phyloP scores from a whole-genome alignment of 2,113 vertebrate genomes.

The Tupaia chinensis region DNA sequence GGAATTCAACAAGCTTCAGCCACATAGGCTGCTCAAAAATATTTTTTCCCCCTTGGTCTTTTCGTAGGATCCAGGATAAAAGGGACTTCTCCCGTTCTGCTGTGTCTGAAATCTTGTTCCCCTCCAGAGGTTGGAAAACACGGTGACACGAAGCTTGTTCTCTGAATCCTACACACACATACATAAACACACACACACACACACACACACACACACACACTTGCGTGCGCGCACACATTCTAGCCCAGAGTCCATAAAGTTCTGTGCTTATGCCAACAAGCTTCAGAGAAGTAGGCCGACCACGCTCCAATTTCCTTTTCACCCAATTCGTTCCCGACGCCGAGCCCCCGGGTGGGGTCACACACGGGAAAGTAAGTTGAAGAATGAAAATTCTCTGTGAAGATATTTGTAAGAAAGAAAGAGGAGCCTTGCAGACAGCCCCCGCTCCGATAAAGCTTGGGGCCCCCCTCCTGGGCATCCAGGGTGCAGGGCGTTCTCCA shows the following conservation, averaged over 20 bases:
- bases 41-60: not conserved
- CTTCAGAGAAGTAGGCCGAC: not conserved
- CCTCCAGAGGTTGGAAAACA: not conserved
- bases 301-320: not conserved
- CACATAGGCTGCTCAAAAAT: not conserved
- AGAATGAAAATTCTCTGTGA: not conserved
- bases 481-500: not conserved
- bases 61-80: slow-evolving; percentile 32
- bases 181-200: not conserved
- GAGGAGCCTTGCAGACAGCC: not conserved
- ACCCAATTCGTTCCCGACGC: not conserved
- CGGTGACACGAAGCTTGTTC: not conserved
- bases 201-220: not conserved
- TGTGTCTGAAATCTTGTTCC: slow-evolving; percentile 20
- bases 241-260: not conserved
- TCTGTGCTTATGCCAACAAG: not conserved
- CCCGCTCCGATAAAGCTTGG: not conserved
- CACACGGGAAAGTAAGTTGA: not conserved
- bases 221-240: not conserved
- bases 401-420: not conserved
- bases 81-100: not conserved
- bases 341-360: not conserved
- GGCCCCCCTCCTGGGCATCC: not conserved
- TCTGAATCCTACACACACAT: not conserved
- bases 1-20: not conserved